Evolutionary conservation across 2,113 vertebrate genomes (phyloP).

Genomic region (Mustela nigripes): DNA sequence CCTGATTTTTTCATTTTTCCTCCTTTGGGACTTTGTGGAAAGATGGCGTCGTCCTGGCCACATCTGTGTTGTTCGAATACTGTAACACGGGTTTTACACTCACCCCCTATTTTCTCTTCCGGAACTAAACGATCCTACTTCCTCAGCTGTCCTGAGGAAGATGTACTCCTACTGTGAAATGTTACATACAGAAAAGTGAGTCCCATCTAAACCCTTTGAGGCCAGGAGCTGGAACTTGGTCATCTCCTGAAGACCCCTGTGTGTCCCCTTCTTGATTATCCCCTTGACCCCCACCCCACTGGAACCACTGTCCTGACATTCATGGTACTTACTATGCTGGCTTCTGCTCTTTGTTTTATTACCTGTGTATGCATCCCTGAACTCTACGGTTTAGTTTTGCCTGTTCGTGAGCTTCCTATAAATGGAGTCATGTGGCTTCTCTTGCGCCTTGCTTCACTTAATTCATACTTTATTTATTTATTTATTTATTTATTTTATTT

Average conservation of each 20-base stretch:
- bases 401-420: neutral
- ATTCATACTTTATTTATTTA: neutral
- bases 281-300: neutral
- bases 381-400: neutral
- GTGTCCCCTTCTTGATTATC: neutral
- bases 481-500: no score
- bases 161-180: neutral
- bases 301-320: neutral
- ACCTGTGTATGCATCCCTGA: neutral
- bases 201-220: neutral
- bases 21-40: neutral
- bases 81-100: neutral
- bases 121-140: neutral
- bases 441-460: neutral
- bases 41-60: fast-evolving
- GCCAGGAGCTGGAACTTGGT: neutral
- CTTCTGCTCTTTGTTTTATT: neutral
- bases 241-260: neutral
- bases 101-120: neutral
- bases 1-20: neutral
- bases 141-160: conserved; percentile 24
- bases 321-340: fast-evolving
- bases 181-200: neutral
- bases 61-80: neutral
- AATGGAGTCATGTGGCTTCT: neutral